A percentile compares a stretch with the other conserved stretches of the same genome.
Evolutionary conservation across 2,113 vertebrate genomes (phyloP).

Genomic region (Gymnocephalus cernua): DNA sequence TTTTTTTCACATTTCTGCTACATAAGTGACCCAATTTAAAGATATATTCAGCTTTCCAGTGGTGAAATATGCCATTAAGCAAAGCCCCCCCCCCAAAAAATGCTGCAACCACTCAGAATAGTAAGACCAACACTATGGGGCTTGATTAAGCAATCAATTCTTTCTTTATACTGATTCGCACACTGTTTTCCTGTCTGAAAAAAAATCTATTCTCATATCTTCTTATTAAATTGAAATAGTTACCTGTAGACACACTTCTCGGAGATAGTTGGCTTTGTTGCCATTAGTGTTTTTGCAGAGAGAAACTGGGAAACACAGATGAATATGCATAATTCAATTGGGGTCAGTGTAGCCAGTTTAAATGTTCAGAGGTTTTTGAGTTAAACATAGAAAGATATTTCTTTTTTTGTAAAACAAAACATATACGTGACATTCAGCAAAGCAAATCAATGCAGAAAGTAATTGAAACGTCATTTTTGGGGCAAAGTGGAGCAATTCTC

Average conservation of each 20-base stretch:
- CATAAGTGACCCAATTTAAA: no score
- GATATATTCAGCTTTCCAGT: no score
- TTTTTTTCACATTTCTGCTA: no score
- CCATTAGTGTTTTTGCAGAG: background rate
- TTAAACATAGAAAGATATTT: background rate
- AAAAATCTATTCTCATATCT: slow-evolving; percentile 19
- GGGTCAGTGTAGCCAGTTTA: background rate
- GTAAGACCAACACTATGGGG: slow-evolving; percentile 47
- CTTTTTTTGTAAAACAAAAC: no score
- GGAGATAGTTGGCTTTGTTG: slow-evolving; percentile 18
- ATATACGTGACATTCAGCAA: background rate
- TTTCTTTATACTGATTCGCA: slow-evolving; percentile 23
- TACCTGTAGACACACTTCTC: slow-evolving; percentile 14
- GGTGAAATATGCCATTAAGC: no score
- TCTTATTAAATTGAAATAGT: slow-evolving; percentile 26
- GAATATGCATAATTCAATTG: slow-evolving; percentile 22
- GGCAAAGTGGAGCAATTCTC: background rate
- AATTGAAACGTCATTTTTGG: background rate
- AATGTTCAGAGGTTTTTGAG: background rate
- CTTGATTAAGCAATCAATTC: slow-evolving; percentile 50
- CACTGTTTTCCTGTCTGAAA: slow-evolving; percentile 1
- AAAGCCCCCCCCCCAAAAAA: slow-evolving; percentile 46
- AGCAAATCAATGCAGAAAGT: background rate
- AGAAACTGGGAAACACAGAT: slow-evolving; percentile 11
- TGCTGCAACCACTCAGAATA: slow-evolving; percentile 22